Evolutionary conservation across 2,113 vertebrate species (phyloP).

Genomic region (Actenoides hombroni): DNA sequence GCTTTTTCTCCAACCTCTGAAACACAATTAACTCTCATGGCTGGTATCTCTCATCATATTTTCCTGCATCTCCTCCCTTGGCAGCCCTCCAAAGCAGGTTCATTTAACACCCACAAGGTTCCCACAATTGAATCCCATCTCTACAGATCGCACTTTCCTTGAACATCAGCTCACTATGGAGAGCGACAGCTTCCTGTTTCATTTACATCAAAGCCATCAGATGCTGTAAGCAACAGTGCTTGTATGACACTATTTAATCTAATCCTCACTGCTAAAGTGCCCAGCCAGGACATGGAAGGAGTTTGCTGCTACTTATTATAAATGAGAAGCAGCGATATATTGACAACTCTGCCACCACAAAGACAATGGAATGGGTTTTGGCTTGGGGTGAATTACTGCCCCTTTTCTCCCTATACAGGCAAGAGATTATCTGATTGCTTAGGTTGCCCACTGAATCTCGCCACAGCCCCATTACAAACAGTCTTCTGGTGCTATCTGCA

Average conservation of each 20-base stretch:
- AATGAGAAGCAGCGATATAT: background rate
- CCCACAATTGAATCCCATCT: conserved; percentile 47
- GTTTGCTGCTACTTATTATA: background rate
- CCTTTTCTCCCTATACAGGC: background rate
- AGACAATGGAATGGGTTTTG: background rate
- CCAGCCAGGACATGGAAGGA: background rate
- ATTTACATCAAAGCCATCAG: conserved; percentile 38
- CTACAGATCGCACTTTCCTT: conserved; percentile 40
- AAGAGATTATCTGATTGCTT: background rate
- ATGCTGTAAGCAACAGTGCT: background rate
- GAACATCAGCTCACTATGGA: conserved; percentile 9
- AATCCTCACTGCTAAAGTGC: background rate
- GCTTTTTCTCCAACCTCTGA: background rate
- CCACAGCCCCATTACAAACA: background rate
- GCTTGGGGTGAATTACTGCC: background rate
- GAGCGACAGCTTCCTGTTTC: background rate
- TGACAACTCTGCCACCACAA: background rate
- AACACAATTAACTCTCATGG: conserved; percentile 49
- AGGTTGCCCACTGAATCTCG: fast-evolving
- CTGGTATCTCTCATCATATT: conserved; percentile 53
- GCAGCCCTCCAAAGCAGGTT: conserved; percentile 64
- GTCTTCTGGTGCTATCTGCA: background rate
- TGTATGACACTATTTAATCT: conserved; percentile 1
- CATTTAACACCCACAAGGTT: conserved; percentile 67
- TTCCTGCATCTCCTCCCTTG: conserved; percentile 54